These are phyloP conservation scores for Chaitophorus viminalis DNA, from an alignment of 2,888 invertebrate genomes.

Conservation along the genomic window DNA sequence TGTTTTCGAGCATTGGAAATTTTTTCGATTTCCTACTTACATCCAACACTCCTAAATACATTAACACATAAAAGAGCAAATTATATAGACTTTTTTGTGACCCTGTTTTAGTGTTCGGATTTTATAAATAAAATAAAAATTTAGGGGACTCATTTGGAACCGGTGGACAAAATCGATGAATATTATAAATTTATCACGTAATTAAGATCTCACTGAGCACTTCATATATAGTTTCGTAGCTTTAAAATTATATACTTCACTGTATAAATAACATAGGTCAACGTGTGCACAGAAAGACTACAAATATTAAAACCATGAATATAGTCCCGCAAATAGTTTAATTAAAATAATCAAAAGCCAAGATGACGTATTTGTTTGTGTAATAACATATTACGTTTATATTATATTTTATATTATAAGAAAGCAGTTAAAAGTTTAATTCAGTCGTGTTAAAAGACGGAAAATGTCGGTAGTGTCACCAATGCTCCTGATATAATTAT, in stretches of 20 bases:
- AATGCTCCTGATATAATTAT: background rate
- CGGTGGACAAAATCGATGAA: too few relatives aligned
- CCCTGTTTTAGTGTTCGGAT: too few relatives aligned
- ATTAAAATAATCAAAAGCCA: background rate
- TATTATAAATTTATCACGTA: too few relatives aligned
- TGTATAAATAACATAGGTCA: background rate
- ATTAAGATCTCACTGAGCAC: too few relatives aligned
- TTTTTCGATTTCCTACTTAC: too few relatives aligned
- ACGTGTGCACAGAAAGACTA: background rate
- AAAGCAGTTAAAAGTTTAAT: background rate
- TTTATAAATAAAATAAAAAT: too few relatives aligned
- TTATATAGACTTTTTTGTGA: too few relatives aligned
- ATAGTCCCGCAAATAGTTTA: background rate
- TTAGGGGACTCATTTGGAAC: too few relatives aligned
- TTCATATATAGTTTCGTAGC: background rate
- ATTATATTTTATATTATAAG: background rate
- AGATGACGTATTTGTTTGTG: background rate
- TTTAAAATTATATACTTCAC: background rate
- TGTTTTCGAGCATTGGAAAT: too few relatives aligned
- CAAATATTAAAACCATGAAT: background rate
- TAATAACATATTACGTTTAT: background rate
- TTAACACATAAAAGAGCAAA: too few relatives aligned
- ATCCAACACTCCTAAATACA: too few relatives aligned
- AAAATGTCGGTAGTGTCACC: slow-evolving; percentile 1
- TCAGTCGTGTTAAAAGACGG: background rate